Evolutionary conservation across 2,797 vertebrate species (phyloP).

Genomic region (Poliocrania exsul): DNA sequence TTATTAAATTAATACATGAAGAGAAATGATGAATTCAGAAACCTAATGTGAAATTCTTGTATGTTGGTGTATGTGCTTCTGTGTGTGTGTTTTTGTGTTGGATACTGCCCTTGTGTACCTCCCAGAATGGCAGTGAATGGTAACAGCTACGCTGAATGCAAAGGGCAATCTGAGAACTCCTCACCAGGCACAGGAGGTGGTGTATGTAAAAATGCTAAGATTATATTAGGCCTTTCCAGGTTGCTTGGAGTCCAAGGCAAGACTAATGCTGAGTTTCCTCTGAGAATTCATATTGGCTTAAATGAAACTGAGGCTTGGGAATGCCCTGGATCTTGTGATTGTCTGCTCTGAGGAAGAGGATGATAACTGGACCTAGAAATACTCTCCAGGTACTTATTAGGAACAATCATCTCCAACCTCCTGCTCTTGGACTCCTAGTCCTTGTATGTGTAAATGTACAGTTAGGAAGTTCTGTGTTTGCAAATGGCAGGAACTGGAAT

Average conservation of each 20-base stretch:
- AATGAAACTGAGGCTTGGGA: neutral
- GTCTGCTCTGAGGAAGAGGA: neutral
- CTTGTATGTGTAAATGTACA: neutral
- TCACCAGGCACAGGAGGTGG: neutral
- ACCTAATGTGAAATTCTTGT: neutral
- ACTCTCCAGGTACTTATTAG: neutral
- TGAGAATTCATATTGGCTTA: neutral
- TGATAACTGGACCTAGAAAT: neutral
- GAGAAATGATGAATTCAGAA: neutral
- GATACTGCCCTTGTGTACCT: neutral
- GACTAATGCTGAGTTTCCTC: neutral
- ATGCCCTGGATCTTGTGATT: neutral
- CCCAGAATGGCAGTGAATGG: neutral
- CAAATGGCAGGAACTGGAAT: neutral
- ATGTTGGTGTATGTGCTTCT: rapidly evolving
- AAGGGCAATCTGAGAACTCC: neutral
- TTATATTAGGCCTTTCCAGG: neutral
- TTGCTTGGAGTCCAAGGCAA: neutral
- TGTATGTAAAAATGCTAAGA: neutral
- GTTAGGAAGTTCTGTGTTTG: neutral
- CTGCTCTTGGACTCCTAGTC: neutral
- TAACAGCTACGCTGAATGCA: neutral
- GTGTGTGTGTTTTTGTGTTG: neutral
- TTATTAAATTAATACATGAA: neutral
- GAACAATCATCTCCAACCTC: neutral